Base-by-base conservation (phyloP, 1,140 invertebrate genomes). In the Drosophila sechellia region DNA sequence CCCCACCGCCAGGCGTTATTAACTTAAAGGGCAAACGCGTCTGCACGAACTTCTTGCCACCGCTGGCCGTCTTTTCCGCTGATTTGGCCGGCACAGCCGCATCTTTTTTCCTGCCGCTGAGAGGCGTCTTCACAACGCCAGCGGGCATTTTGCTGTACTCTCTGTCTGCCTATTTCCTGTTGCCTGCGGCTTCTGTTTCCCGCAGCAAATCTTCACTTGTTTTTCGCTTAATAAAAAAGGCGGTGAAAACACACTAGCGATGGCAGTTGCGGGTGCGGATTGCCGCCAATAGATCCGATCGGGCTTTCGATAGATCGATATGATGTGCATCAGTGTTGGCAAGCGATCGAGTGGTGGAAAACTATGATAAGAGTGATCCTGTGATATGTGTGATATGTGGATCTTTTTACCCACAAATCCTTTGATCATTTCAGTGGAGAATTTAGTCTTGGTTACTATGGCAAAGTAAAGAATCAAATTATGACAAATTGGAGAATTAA, bases 21-120 rank as follows among this genome's bases (percentile, higher is more conserved):
- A 92, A 56, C 61, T 92, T 92, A 17, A 93, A 93, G 1, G 91
- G 92, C 37, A 93, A 69, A 40, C 91, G 84, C 27, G 92, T 92
- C 58, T 93, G 92, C 6, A 92, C 91, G 5, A 93, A 68, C 52
- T 92, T 93, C 40, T 92, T 92, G 53, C 81, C 86, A 52, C 76
- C 75, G 71, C 84, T 91, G 15, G 46, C 45, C 12, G 55, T 84
- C 11, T 61, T 69, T 12, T 83, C 80, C 1, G 64, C 59, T 12
- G 80, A 71, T 15, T 85, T 85, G 2, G 48, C 48, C 48, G 31
- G 8, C 31, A 50, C 48, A 13, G 48, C n/a, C 10, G 50, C 59
- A 17, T 80, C 79, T n/a, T 79, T 81, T 0, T 22, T 56, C 52
- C 27, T 42, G n/a, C 6, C 56, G 31, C 59, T 72, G 55, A n/a